Evolutionary conservation across 2,888 invertebrate species (phyloP), one percentile per base, ranked within the genome.

Genomic region (Cecidostiba fungosa): DNA sequence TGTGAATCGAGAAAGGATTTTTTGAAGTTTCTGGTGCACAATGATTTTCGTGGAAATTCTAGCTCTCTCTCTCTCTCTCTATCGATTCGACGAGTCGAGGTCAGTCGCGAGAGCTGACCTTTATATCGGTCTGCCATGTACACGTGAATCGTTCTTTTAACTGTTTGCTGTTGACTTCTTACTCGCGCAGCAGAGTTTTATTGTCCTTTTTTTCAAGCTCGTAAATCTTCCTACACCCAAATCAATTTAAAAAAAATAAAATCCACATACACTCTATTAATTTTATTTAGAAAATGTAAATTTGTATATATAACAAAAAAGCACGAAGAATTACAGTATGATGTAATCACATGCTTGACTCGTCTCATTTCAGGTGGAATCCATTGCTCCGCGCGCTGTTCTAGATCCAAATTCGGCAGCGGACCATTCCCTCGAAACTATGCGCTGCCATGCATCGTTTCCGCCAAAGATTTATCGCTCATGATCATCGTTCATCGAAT

Each of bases 281-380:
- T 36, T 1, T 32, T 36, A 8, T 69, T 5, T 12, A 26, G 6
- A 14, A 0, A 0, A 36, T 70, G 6, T 32, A 72, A 39, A 39
- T 36, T 5, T 72, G 29, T 32, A 73, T 23, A 26, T 8, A 12
- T 66, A 26, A 26, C 29, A 36, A 12, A 47, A 43, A n/a, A n/a
- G n/a, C n/a, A 6, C 1, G 3, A 12, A 43, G 14, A 14, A 47
- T 14, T 66, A 66, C 66, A 26, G 26, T 19, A 29, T 47, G 32
- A 47, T 43, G 8, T 19, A 77, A 59, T 77, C n/a, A 77, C 77
- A 59, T 59, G 77, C 23, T 77, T 14, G 77, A 14, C n/a, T 77
- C 43, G 23, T 59, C 50, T 77, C 59, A 77, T 77, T 77, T 77
- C 77, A 77, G 77, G 23, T 77, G 77, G 77, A 77, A 77, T 77